Base-by-base conservation (phyloP, 2,113 vertebrate genomes). In the Hypanus sabinus region DNA sequence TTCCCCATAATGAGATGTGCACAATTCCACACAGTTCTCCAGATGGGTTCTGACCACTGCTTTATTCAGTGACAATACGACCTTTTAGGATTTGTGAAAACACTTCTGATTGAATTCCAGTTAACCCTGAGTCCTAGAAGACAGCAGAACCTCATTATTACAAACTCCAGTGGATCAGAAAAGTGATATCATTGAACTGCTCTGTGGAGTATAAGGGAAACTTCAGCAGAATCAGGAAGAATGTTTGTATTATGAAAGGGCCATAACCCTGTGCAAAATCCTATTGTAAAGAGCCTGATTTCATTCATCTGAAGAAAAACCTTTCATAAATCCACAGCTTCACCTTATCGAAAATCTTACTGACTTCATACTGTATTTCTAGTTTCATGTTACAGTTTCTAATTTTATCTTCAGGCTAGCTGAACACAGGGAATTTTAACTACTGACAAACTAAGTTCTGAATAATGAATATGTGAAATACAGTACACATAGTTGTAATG, bases 61-160 rank as follows among this genome's bases (percentile, higher is more conserved):
- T 83, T 83, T 83, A 81, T 83, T 83, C 76, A 79, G 76, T 18
- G 33, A 79, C 76, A 83, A 55, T 83, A 27, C 80, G 27, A 27
- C 10, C 36, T 46, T 46, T 57, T 83, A 10, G 7, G 38, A 83
- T 83, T 55, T 83, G 80, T 83, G 24, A 7, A 55, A 8, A 2
- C 80, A 24, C 80, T 27, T 83, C 57, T 83, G 80, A 83, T 83
- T 57, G 80, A 83, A 83, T 83, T 83, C 80, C 80, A 55, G 38
- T 55, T 55, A 27, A 55, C 46, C 80, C 20, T 24, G 22, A 57
- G 80, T 57, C 36, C 76, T 36, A 79, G 36, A 79, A 79, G 75
- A 79, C 76, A 79, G 38, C 22, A 10, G 46, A 83, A 83, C 80
- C 22, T 24, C 80, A 83, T 83, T 83, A 83, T 57, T 57, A 83